Percentiles rank a stretch among this genome's conserved stretches.
Conservation (phyloP, 2,797 vertebrate genomes). For the Melanotaenia maccullochi region DNA sequence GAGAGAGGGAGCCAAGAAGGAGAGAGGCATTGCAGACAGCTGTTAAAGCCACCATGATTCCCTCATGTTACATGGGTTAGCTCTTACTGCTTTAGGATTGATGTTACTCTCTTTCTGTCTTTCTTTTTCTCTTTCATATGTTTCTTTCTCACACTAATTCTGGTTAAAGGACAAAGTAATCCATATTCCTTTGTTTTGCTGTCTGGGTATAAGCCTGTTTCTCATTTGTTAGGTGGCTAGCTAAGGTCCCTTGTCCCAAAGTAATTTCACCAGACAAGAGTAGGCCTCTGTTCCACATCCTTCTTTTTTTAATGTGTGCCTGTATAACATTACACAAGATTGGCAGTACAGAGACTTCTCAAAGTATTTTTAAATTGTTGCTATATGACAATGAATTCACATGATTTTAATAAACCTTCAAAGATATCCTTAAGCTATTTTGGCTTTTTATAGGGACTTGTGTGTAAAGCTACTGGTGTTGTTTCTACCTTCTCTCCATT, state of each 20-base stretch:
- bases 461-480: slow-evolving; percentile 57
- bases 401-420: slow-evolving; percentile 52
- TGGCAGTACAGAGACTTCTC: slow-evolving; percentile 39
- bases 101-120: slow-evolving; percentile 68
- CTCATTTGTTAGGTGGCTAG: slow-evolving; percentile 75
- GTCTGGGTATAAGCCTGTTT: slow-evolving; percentile 74
- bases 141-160: slow-evolving; percentile 36
- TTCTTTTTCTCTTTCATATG: slow-evolving; percentile 30
- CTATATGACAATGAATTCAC: slow-evolving; percentile 31
- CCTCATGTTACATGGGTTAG: slow-evolving; percentile 69
- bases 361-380: slow-evolving; percentile 48
- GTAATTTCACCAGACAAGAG: slow-evolving; percentile 67
- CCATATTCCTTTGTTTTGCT: slow-evolving; percentile 70
- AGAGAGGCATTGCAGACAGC: slow-evolving; percentile 73
- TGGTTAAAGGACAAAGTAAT: slow-evolving; percentile 56
- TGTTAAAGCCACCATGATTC: slow-evolving; percentile 72
- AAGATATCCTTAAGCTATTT: slow-evolving; percentile 20
- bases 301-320: slow-evolving; percentile 36
- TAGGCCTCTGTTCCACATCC: slow-evolving; percentile 66
- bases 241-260: slow-evolving; percentile 62
- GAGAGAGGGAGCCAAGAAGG: slow-evolving; percentile 58
- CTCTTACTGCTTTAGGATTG: slow-evolving; percentile 65
- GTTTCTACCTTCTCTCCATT: slow-evolving; percentile 43
- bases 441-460: slow-evolving; percentile 30
- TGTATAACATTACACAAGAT: slow-evolving; percentile 50